Conservation (phyloP, 2,888 invertebrate genomes). For the Pollenia amentaria region DNA sequence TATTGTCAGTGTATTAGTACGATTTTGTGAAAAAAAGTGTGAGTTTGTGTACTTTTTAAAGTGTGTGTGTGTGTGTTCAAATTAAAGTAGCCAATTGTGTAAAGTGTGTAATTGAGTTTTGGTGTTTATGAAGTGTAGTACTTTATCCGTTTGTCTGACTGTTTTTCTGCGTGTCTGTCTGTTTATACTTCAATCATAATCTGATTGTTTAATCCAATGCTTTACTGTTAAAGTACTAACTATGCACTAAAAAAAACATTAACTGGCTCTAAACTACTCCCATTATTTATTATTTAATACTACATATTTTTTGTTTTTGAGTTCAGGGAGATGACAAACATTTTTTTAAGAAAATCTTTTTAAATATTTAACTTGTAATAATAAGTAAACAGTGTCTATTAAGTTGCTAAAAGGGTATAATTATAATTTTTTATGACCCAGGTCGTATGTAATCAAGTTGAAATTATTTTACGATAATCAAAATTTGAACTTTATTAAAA, state of each 20-base stretch:
- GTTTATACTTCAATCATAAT: slow-evolving; percentile 43
- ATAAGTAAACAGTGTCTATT: slow-evolving; percentile 10
- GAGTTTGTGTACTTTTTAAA: slow-evolving; percentile 1
- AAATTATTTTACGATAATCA: no score
- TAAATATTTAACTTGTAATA: background rate
- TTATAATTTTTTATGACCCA: no score
- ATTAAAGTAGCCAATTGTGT: slow-evolving; percentile 61
- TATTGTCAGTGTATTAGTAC: slow-evolving; percentile 2
- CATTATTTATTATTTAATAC: slow-evolving; percentile 51
- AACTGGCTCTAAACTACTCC: slow-evolving; percentile 25
- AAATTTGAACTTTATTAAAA: no score
- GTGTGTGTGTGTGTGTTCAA: background rate
- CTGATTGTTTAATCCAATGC: slow-evolving; percentile 33
- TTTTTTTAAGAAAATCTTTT: slow-evolving; percentile 13
- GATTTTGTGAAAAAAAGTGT: background rate
- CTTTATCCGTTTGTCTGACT: background rate
- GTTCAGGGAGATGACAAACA: slow-evolving; percentile 72
- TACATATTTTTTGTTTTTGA: slow-evolving; percentile 37
- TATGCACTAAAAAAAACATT: background rate
- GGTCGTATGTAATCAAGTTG: no score
- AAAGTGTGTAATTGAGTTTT: slow-evolving; percentile 70
- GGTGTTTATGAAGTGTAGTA: slow-evolving; percentile 47
- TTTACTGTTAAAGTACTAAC: slow-evolving; percentile 11
- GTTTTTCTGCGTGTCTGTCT: background rate
- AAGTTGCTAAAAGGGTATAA: slow-evolving; percentile 12